Percentiles rank a stretch among this genome's conserved stretches.
Conservation (phyloP, 2,888 invertebrate species). For the Eupithecia insigniata region DNA sequence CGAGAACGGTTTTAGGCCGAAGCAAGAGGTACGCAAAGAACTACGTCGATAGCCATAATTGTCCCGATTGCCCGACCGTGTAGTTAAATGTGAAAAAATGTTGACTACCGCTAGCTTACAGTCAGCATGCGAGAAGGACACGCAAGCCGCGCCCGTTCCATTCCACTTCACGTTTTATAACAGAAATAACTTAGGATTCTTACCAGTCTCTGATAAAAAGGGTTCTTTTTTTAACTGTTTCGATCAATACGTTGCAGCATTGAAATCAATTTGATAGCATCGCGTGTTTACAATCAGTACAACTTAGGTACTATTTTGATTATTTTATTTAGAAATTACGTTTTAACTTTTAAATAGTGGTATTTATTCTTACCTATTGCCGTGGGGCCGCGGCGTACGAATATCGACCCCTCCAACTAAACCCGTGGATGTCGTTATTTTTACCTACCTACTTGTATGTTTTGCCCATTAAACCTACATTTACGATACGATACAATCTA, state of each 20-base stretch:
- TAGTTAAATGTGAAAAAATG: conserved; percentile 63
- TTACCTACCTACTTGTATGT: no score
- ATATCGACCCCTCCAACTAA: no score
- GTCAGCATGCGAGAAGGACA: conserved; percentile 61
- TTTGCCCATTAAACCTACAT: neutral
- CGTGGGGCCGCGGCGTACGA: no score
- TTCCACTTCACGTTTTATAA: conserved; percentile 48
- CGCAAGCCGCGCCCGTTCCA: conserved; percentile 64
- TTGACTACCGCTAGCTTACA: conserved; percentile 51
- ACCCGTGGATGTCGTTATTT: no score
- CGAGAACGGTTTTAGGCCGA: conserved; percentile 11
- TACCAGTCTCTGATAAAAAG: conserved; percentile 34
- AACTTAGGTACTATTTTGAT: neutral
- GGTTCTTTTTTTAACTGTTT: conserved; percentile 27
- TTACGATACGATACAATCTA: neutral
- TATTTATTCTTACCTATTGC: no score
- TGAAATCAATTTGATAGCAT: neutral
- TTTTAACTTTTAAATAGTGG: neutral
- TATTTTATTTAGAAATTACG: neutral
- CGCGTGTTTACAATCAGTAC: neutral
- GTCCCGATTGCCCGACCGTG: conserved; percentile 49
- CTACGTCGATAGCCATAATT: conserved; percentile 64
- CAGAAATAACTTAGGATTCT: conserved; percentile 58
- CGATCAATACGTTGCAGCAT: neutral
- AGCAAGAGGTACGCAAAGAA: conserved; percentile 41